Evolutionary conservation across 2,888 invertebrate species (phyloP), one percentile per base, ranked within the genome.

Genomic region (Pterobdella sp.): DNA sequence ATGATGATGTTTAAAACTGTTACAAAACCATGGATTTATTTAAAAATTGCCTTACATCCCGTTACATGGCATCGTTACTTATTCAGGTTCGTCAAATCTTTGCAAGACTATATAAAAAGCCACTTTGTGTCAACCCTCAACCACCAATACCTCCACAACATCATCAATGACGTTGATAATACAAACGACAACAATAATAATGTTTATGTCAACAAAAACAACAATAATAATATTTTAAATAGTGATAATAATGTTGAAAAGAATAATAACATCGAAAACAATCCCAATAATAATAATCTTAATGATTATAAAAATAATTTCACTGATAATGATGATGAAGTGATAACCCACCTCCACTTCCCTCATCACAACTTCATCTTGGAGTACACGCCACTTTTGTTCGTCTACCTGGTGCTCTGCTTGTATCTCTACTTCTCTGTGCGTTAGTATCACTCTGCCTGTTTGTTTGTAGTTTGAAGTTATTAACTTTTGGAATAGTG

Each of bases 371-470:
- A 82, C 77, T 80, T 80, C 74, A 78, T 83, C 73, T 80, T 81
- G 37, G 84, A 84, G 75, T 84, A 84, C 78, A 80, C 94, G 36
- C 94, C 94, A 0, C 85, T 96, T 10, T 87, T 89, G 32, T 88
- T 92, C 75, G 90, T 93, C 0, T 94, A 94, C 81, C 84, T 92
- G 1, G 87, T 93, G 26, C 86, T 96, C 37, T 94, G 95, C 81
- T 86, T 93, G 34, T 97, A 95, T 81, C 90, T 96, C 37, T 95
- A 95, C 81, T 96, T 94, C 83, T 94, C 94, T 34, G 91, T 96
- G 49, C 88, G 94, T 78, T 80, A 84, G 84, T 83, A 77, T 56
- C n/a, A 60, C 60, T 60, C 73, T 36, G 37, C n/a, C 36, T 65
- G 2, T 52, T 34, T 49, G 18, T 18, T 18, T 14, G n/a, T n/a